Evolutionary conservation across 2,888 invertebrate genomes (phyloP), one percentile per base, ranked within the genome.

Genomic region (Patella depressa): DNA sequence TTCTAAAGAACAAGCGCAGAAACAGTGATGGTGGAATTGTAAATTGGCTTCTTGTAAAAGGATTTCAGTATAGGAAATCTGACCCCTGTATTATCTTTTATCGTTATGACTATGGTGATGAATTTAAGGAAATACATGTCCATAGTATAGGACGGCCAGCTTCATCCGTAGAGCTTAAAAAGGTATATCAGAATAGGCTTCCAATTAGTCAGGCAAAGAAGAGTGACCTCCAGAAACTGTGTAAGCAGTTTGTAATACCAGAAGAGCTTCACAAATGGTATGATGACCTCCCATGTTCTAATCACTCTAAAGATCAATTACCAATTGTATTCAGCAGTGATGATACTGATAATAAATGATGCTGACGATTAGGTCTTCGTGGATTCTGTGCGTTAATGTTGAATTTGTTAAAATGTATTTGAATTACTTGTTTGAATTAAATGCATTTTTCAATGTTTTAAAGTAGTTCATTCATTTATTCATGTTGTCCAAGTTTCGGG

Each of bases 171-270:
- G 70, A 65, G 5, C 9, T 75, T 17, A 14, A 45, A 75, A 19
- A 65, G 15, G 65, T 69, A 3, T 75, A 75, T 54, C 12, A 34
- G 7, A 11, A 17, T 11, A 11, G 17, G 19, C 17, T 75, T 53
- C 75, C 70, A 53, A 75, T 75, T 69, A 17, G 69, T 69, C 11
- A 14, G 19, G 75, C 59, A n/a, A 75, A 75, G 24, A 75, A 75
- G 70, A 65, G 14, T 53, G 75, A 75, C 15, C 53, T 75, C 11
- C 65, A 69, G 53, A 75, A 75, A 75, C 24, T 75, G 11, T 75
- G 75, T 53, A 70, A 70, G 24, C 69, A 75, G 53, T 14, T 17
- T 12, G 75, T 75, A 3, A 75, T 75, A 7, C 69, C 65, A 70
- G 53, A 70, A 12, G 70, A 75, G 17, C 17, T 75, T 9, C 75